A percentile compares a stretch with the other conserved stretches of the same genome.
Conservation (phyloP, 2,888 invertebrate genomes). For the Anaspis maculata region DNA sequence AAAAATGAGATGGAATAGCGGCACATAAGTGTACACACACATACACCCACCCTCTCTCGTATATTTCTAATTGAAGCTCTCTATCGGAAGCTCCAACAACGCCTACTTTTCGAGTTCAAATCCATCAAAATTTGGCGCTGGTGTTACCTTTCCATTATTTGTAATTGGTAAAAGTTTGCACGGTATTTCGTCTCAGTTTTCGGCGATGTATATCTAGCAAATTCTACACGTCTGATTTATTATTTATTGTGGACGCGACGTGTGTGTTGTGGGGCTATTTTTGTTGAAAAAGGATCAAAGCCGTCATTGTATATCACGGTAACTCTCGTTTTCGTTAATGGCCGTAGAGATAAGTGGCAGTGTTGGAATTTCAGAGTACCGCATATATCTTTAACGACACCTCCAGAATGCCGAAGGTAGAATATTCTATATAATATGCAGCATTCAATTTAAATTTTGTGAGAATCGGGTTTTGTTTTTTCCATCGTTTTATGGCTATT, state of each 20-base stretch:
- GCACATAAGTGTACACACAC: too few species aligned
- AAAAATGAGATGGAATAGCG: too few species aligned
- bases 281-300: slow-evolving; percentile 21
- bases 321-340: slow-evolving; percentile 36
- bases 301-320: slow-evolving; percentile 27
- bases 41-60: too few species aligned
- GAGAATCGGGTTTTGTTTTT: slow-evolving; percentile 35
- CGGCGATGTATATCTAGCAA: too few species aligned
- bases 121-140: too few species aligned
- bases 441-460: slow-evolving; percentile 40
- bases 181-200: too few species aligned
- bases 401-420: slow-evolving; percentile 35
- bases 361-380: slow-evolving; percentile 32
- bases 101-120: too few species aligned
- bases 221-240: slow-evolving; percentile 15
- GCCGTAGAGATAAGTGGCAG: slow-evolving; percentile 32
- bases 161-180: too few species aligned
- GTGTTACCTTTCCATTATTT: too few species aligned
- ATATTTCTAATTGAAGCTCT: too few species aligned
- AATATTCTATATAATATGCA: slow-evolving; percentile 39
- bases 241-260: slow-evolving; percentile 22
- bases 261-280: slow-evolving; percentile 15
- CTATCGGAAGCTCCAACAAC: too few species aligned
- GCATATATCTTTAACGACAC: slow-evolving; percentile 37
- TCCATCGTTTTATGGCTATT: slow-evolving; percentile 36